Evolutionary conservation across 2,797 vertebrate genomes (phyloP), one percentile per base, ranked within the genome.

Genomic region (Tarsius wallacei): DNA sequence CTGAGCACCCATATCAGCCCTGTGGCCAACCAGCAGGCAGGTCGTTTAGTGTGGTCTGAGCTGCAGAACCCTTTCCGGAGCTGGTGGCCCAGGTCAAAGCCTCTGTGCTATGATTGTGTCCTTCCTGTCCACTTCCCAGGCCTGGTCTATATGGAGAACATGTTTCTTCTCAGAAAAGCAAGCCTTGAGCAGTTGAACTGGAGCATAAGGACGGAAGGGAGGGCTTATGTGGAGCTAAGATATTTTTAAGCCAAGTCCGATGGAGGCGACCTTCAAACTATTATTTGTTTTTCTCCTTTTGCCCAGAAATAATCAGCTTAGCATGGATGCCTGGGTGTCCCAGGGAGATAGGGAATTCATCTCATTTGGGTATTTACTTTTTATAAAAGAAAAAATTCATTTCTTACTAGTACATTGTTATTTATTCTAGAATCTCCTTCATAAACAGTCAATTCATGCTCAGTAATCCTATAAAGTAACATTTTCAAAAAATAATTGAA

Each of bases 251-350:
- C 57, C 33, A 68, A 97, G 89, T 81, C 86, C 28, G 42, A 73
- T 4, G 53, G 59, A 26, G 22, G 16, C 9, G 14, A 61, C 87
- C 87, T 96, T 84, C 95, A 83, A n/a, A 33, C 22, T 64, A 0
- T 1, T 66, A 53, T 92, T 87, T 87, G 53, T 68, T 81, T 57
- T 91, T 82, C 92, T 93, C 31, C 90, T 93, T 87, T 78, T 74
- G 51, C 76, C 90, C 3, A 5, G 86, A 93, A 73, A 77, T 74
- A 87, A 96, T 63, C 87, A 55, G 87, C 95, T 95, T 93, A 81
- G 77, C 47, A 2, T 16, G 55, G 63, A 16, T 31, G 74, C 73
- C 53, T 71, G 96, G 31, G 55, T 70, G 68, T 71, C 68, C 53
- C 15, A 1, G 71, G 28, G 57, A 91, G 91, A 87, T 12, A 86